Evolutionary conservation across 2,797 vertebrate species (phyloP).

Genomic region (Cirrhinus mrigala): DNA sequence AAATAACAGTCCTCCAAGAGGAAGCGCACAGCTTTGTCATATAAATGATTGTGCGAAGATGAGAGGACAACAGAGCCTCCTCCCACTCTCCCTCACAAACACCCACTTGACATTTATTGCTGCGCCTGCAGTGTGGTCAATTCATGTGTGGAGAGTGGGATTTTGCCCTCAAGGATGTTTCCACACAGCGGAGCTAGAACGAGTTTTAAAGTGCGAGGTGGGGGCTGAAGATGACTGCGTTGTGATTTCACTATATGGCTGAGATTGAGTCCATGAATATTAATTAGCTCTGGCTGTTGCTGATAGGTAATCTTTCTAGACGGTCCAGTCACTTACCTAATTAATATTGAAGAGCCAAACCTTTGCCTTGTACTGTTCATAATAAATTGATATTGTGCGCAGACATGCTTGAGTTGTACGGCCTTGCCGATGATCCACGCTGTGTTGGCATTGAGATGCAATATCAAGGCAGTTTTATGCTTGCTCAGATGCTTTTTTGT

Average conservation of each 20-base stretch:
- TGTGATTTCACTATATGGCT: conserved; percentile 4
- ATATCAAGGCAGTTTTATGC: background rate
- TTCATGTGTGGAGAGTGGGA: conserved; percentile 43
- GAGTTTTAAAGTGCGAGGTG: conserved; percentile 20
- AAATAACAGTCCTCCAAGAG: conserved; percentile 28
- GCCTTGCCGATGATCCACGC: background rate
- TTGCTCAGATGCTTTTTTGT: conserved; percentile 10
- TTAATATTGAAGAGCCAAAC: conserved; percentile 33
- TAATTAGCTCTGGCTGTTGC: conserved; percentile 4
- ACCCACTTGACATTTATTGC: conserved; percentile 44
- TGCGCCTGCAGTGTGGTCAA: conserved; percentile 15
- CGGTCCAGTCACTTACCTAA: conserved; percentile 20
- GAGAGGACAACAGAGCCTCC: conserved; percentile 36
- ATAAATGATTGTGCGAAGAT: conserved; percentile 38
- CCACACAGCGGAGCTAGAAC: background rate
- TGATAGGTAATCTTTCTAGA: conserved; percentile 21
- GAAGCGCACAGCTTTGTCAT: conserved; percentile 6
- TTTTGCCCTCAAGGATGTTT: conserved; percentile 24
- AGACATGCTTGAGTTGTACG: conserved; percentile 8
- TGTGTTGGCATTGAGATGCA: conserved; percentile 8
- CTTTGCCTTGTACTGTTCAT: conserved; percentile 18
- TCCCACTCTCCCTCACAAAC: conserved; percentile 38
- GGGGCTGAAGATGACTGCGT: background rate
- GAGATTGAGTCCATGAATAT: conserved; percentile 10
- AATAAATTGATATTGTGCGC: conserved; percentile 16